phyloP scores from a whole-genome alignment of 2,113 vertebrate species.

The Miniopterus natalensis region DNA sequence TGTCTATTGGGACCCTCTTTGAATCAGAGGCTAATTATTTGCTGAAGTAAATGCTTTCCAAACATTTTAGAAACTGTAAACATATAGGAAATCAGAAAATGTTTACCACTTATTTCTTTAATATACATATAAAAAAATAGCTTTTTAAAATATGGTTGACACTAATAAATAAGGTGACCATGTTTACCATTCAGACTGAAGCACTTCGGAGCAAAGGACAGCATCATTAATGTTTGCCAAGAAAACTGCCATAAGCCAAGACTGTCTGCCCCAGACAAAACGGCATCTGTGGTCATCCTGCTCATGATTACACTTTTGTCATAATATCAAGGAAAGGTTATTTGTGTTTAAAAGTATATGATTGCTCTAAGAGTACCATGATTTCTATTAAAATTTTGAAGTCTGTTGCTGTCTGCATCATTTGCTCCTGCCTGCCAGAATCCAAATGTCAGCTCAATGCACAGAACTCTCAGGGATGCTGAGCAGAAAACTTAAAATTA shows the following conservation, averaged over 20 bases:
- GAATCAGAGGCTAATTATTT: background rate
- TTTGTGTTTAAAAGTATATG: background rate
- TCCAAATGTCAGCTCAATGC: background rate
- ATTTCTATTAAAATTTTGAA: conserved; percentile 14
- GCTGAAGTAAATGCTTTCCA: background rate
- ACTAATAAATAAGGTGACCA: background rate
- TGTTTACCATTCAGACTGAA: background rate
- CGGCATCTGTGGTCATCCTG: background rate
- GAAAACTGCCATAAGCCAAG: background rate
- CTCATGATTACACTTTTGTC: background rate
- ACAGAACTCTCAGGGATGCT: background rate
- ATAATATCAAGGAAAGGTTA: background rate
- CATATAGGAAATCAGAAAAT: background rate
- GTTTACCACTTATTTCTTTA: background rate
- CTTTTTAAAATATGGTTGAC: background rate
- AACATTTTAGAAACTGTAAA: background rate
- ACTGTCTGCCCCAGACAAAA: background rate
- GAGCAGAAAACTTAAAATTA: background rate
- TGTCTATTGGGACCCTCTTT: background rate
- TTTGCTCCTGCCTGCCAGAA: background rate
- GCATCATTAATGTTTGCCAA: background rate
- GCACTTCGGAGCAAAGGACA: background rate
- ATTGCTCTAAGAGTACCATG: background rate
- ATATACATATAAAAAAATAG: background rate
- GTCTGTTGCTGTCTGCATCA: background rate